Evolutionary conservation across 2,888 invertebrate species (phyloP).

Genomic region (Hirtodrosophila alboralis): DNA sequence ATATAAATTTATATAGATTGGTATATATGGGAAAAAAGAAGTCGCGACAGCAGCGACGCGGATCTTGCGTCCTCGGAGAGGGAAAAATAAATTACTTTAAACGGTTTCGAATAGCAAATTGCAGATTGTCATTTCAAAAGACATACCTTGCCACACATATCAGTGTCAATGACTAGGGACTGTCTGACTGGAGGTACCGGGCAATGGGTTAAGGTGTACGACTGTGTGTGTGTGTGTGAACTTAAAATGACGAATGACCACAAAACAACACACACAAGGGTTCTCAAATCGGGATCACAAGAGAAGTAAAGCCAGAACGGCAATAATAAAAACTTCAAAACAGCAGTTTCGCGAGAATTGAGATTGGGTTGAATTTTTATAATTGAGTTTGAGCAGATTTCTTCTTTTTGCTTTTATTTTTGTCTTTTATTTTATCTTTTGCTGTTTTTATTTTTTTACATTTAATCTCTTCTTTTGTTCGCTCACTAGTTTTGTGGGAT

Average conservation of each 20-base stretch:
- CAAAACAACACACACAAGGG: conserved; percentile 59
- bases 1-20: background rate
- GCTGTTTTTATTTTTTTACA: conserved; percentile 17
- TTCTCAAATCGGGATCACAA: conserved; percentile 64
- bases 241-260: conserved; percentile 76
- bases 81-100: conserved; percentile 80
- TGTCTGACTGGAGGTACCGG: conserved; percentile 37
- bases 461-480: conserved; percentile 56
- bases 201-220: conserved; percentile 17
- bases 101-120: conserved; percentile 81
- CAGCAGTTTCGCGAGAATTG: conserved; percentile 75
- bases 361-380: conserved; percentile 77
- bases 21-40: conserved; percentile 18
- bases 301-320: conserved; percentile 54
- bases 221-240: conserved; percentile 43
- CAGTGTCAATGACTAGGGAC: conserved; percentile 70
- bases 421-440: conserved; percentile 19
- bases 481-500: conserved; percentile 16
- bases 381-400: conserved; percentile 68
- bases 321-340: conserved; percentile 60
- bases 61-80: conserved; percentile 59
- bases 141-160: conserved; percentile 74
- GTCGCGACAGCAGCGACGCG: conserved; percentile 34
- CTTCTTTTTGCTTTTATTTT: background rate
- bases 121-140: conserved; percentile 80